These are phyloP conservation scores for Stegana nigrithorax DNA, from an alignment of 2,888 invertebrate species.

Conservation along the genomic window DNA sequence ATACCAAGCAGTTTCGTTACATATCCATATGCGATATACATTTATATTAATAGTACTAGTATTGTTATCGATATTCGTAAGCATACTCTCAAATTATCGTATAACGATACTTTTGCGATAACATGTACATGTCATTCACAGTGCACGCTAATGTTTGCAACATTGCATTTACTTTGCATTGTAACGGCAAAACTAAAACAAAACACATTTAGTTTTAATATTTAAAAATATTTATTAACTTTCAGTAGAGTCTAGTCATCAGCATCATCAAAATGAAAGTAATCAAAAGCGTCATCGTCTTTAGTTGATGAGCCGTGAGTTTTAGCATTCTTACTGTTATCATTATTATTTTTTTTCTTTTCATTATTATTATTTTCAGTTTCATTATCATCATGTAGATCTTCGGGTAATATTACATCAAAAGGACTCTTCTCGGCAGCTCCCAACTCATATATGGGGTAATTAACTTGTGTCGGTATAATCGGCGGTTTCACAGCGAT, in stretches of 20 bases:
- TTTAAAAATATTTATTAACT: too few relatives aligned
- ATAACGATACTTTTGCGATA: too few relatives aligned
- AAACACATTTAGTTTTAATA: too few relatives aligned
- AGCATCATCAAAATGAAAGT: conserved; percentile 48
- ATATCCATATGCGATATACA: neutral
- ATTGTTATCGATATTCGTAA: too few relatives aligned
- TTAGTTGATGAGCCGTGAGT: neutral
- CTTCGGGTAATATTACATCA: conserved; percentile 25
- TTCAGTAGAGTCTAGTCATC: conserved; percentile 21
- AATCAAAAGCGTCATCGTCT: conserved; percentile 39
- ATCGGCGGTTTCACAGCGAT: conserved; percentile 51
- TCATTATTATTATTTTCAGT: conserved; percentile 20
- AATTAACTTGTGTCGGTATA: conserved; percentile 33
- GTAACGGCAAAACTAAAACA: too few relatives aligned
- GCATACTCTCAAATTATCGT: too few relatives aligned
- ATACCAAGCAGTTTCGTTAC: too few relatives aligned
- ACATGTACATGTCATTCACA: too few relatives aligned
- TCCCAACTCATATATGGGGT: conserved; percentile 45
- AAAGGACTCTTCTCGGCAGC: conserved; percentile 53
- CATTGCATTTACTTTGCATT: too few relatives aligned
- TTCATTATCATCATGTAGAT: neutral
- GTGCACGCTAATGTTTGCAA: too few relatives aligned
- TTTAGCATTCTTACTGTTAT: conserved; percentile 21
- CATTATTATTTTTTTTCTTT: neutral
- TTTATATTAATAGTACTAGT: neutral